Evolutionary conservation across 2,797 vertebrate species (phyloP).

Genomic region (Enteromius trimaculatus): DNA sequence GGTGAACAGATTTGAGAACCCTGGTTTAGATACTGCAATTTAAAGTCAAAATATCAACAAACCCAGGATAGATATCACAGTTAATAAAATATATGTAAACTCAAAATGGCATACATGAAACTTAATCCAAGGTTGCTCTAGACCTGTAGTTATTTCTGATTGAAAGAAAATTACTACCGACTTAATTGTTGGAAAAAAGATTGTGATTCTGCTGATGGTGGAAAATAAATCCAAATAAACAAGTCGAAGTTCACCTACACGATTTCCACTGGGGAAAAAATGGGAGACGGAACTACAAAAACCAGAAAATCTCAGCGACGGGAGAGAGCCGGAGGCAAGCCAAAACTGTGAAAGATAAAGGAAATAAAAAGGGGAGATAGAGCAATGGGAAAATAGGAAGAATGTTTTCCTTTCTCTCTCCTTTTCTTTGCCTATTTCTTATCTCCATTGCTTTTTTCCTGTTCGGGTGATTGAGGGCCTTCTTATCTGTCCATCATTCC

Average conservation of each 20-base stretch:
- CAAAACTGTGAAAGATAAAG: slow-evolving; percentile 26
- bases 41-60: not conserved
- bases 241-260: not conserved
- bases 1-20: not conserved
- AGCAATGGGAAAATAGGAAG: slow-evolving; percentile 40
- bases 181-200: not conserved
- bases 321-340: slow-evolving; percentile 9
- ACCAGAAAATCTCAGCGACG: slow-evolving; percentile 24
- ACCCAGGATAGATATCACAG: not conserved
- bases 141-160: not conserved
- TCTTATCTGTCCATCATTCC: slow-evolving; percentile 66
- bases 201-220: not conserved
- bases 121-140: not conserved
- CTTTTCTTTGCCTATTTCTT: slow-evolving; percentile 55
- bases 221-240: slow-evolving; percentile 12
- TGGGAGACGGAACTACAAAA: slow-evolving; percentile 52
- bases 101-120: not conserved
- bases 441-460: slow-evolving; percentile 59
- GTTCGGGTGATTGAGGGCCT: slow-evolving; percentile 56
- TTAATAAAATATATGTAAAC: not conserved
- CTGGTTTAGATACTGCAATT: not conserved
- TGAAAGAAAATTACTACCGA: not conserved
- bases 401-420: slow-evolving; percentile 52
- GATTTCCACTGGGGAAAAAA: slow-evolving; percentile 14
- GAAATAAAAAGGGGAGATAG: slow-evolving; percentile 49